Percentiles rank a stretch among this genome's conserved stretches.
Conservation (phyloP, 2,113 vertebrate species). For the Merops nubicus region DNA sequence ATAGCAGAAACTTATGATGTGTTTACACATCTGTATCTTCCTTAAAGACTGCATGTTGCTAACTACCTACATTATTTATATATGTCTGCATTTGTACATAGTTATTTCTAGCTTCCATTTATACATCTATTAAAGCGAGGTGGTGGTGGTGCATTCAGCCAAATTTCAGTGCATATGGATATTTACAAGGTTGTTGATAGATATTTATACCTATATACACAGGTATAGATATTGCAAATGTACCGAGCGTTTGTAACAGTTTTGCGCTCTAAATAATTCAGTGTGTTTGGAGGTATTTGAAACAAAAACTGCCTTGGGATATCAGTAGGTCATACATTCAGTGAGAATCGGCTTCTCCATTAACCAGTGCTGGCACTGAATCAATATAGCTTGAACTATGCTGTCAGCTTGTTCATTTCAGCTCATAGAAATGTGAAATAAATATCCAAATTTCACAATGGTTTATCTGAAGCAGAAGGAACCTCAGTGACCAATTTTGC, state of each 20-base stretch:
- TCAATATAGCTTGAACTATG: conserved; percentile 34
- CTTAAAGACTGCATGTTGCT: background rate
- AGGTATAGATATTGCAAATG: background rate
- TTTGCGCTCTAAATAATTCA: conserved; percentile 50
- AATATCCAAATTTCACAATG: conserved; percentile 23
- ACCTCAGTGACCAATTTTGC: background rate
- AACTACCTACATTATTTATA: background rate
- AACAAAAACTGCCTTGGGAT: conserved; percentile 56
- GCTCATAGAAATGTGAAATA: background rate
- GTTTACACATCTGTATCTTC: background rate
- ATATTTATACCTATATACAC: background rate
- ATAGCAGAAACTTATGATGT: background rate
- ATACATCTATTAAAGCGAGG: background rate
- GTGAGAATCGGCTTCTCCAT: conserved; percentile 26
- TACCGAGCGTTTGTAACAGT: background rate
- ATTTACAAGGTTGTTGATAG: background rate
- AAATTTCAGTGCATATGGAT: background rate
- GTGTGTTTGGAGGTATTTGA: conserved; percentile 41
- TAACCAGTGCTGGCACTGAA: conserved; percentile 33
- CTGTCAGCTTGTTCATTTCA: conserved; percentile 31
- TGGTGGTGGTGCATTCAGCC: background rate
- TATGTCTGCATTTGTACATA: background rate
- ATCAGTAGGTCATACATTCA: conserved; percentile 36
- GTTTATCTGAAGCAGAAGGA: background rate
- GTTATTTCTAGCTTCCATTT: background rate